Evolutionary conservation across 2,113 vertebrate species (phyloP), one percentile per base, ranked within the genome.

Genomic region (Mormyrus lacerda): DNA sequence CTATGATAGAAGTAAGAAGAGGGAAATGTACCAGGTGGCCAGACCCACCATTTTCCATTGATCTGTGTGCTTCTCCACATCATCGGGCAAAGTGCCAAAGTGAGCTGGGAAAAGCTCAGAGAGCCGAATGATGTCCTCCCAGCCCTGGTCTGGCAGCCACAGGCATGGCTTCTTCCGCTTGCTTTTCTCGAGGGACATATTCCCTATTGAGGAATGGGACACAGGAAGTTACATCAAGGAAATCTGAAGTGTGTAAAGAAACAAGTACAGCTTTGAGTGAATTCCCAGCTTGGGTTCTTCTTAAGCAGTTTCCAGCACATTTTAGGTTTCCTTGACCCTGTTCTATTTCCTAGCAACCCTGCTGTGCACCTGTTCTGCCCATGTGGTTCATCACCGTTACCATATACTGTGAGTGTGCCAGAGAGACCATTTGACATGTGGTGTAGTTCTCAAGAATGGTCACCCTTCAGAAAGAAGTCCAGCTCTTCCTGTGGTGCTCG

Each of bases 381-480:
- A 79, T 3, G 35, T 35, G 73, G 73, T 42, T 19, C 2, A 17
- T 31, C 31, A 31, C 9, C 3, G 2, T 39, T 13, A 65, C 10
- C 61, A 65, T 9, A 3, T 69, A 48, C 84, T 85, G 24, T 10
- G n/a, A 17, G 50, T n/a, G 85, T 87, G 50, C 13, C 24, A n/a
- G 5, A n/a, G 42, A 21, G 83, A 45, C 19, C 27, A 15, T 88
- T n/a, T 73, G 35, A 69, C 55, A 42, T 48, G 3, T 24, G 9
- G 6, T 21, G 0, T 5, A 10, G 88, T 39, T 45, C n/a, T 35
- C 0, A 31, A 27, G 50, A 53, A 35, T n/a, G 11, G 90, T 93
- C 92, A 99, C 98, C 98, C 96, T 99, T 99, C 6, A 99, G 93
- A 91, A 99, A 98, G 95, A 99, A 99, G 44, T 98, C 97, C n/a